Evolutionary conservation across 2,113 vertebrate genomes (phyloP), one percentile per base, ranked within the genome.

Genomic region (Mirounga angustirostris): DNA sequence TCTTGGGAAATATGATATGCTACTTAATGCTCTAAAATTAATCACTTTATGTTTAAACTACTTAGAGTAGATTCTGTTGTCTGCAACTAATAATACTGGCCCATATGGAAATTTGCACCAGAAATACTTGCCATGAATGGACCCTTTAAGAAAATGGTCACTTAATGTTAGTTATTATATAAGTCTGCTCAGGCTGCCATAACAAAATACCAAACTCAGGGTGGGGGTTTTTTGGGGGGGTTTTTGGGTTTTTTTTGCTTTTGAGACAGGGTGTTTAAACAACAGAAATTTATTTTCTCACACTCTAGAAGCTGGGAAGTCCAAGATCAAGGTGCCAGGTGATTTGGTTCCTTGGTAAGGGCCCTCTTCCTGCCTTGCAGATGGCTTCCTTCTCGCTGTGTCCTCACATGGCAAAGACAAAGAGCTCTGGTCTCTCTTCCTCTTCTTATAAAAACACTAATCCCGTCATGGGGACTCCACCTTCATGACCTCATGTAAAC

Each of bases 81-180:
- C 46, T 46, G 30, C 14, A 82, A 43, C 65, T 97, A 83, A 71
- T 67, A 89, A 82, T 86, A 52, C 5, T 50, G 46, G 40, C 7
- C 40, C 16, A 87, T 40, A n/a, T 4, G 63, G 46, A 8, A 92
- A 78, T 94, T 86, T 56, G 15, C 78, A 95, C 50, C 54, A 86
- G 30, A 79, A 97, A 86, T 61, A 24, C 33, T 81, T 96, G 43
- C 11, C 28, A 76, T 96, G 95, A 82, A 24, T 89, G 54, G 24
- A 24, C 22, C 7, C 16, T 93, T 91, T 78, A 50, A 92, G 71
- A 28, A 91, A 89, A 93, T 65, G n/a, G 11, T 19, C 97, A 91
- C 84, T 81, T 92, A 71, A 26, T 65, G 33, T 56, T 74, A 13
- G 6, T 89, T 63, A 54, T 52, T 76, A 15, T 52, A 18, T 92